Evolutionary conservation across 2,797 vertebrate genomes (phyloP).

Genomic region (Oreochromis grahami): DNA sequence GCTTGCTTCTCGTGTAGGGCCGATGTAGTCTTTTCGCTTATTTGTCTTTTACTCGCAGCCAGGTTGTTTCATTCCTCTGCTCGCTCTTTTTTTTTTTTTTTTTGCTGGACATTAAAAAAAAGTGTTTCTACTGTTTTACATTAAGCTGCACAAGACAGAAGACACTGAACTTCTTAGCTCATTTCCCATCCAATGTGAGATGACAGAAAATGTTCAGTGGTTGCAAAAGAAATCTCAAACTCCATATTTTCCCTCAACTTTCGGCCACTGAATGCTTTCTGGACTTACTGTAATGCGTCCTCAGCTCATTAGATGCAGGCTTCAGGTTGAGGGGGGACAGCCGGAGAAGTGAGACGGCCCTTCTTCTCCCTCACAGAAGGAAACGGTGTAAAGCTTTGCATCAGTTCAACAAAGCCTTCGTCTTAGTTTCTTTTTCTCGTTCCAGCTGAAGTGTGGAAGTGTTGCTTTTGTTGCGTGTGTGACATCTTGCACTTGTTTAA

Average conservation of each 20-base stretch:
- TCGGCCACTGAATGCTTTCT: slow-evolving; percentile 20
- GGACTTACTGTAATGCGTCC: slow-evolving; percentile 26
- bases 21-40: not conserved
- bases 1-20: slow-evolving; percentile 6
- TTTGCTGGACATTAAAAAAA: not conserved
- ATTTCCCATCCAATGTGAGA: not conserved
- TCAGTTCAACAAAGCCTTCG: slow-evolving; percentile 15
- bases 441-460: not conserved
- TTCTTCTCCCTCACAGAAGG: not conserved
- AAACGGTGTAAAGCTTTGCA: slow-evolving; percentile 24
- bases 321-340: not conserved
- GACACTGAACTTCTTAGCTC: not conserved
- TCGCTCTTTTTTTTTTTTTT: not conserved
- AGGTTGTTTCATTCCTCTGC: not conserved
- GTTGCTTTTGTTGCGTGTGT: slow-evolving; percentile 2
- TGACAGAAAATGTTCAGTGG: not conserved
- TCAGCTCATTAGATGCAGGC: not conserved
- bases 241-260: not conserved
- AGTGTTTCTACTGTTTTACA: not conserved
- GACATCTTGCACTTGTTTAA: slow-evolving; percentile 45
- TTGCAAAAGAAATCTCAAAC: not conserved
- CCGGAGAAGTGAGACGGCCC: not conserved
- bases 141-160: not conserved
- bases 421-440: not conserved
- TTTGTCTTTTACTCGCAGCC: not conserved